Evolutionary conservation across 2,888 invertebrate species (phyloP).

Genomic region (Litoditis marina): DNA sequence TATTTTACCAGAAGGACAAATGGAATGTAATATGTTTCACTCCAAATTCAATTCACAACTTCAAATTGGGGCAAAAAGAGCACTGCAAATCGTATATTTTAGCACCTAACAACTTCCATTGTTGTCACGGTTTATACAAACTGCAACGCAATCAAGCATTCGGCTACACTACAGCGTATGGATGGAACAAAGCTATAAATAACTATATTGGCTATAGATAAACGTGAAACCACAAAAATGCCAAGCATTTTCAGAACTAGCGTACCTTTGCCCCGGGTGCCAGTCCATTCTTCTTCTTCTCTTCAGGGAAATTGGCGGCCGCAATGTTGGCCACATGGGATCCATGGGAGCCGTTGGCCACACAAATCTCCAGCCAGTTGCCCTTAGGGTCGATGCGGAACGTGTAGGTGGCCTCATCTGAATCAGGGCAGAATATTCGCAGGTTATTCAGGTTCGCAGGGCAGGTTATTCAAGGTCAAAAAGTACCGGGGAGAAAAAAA

Average conservation of each 20-base stretch:
- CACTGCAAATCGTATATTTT: too few species aligned
- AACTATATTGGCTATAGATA: too few species aligned
- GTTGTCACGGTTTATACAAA: too few species aligned
- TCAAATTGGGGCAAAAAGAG: neutral
- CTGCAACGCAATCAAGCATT: too few species aligned
- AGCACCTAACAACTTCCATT: too few species aligned
- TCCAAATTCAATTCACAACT: neutral
- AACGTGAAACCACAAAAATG: too few species aligned
- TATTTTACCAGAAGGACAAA: too few species aligned
- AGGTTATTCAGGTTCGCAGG: neutral
- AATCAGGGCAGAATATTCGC: slow-evolving; percentile 31
- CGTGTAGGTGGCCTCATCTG: slow-evolving; percentile 81
- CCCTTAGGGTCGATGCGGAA: slow-evolving; percentile 85
- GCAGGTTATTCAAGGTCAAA: too few species aligned
- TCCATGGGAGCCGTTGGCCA: slow-evolving; percentile 84
- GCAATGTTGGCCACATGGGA: slow-evolving; percentile 97
- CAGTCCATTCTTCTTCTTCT: slow-evolving; percentile 84
- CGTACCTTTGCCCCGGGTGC: slow-evolving; percentile 93
- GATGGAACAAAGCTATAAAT: too few species aligned
- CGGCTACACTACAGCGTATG: too few species aligned
- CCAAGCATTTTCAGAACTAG: neutral
- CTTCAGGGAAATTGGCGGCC: slow-evolving; percentile 81
- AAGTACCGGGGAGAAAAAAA: too few species aligned
- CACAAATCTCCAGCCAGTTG: slow-evolving; percentile 84
- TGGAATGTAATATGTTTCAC: neutral